Percentiles rank a stretch among this genome's conserved stretches.
Evolutionary conservation across 2,797 vertebrate species (phyloP).

Genomic region (Acestrorhynchus altus): DNA sequence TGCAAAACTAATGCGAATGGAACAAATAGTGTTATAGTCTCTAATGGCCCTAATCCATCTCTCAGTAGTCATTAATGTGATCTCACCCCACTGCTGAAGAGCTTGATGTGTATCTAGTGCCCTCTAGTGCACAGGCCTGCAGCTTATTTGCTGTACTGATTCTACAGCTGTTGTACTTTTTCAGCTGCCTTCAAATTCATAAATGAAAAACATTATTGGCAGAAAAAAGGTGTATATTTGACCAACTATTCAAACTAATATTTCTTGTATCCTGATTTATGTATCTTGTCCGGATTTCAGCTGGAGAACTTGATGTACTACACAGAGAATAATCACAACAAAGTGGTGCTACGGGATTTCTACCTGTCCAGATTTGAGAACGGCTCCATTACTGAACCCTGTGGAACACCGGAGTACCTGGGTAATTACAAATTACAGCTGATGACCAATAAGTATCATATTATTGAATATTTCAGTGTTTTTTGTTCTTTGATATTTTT

Average conservation of each 20-base stretch:
- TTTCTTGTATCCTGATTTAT: not conserved
- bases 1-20: slow-evolving; percentile 51
- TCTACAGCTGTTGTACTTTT: too few species aligned
- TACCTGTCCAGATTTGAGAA: slow-evolving; percentile 88
- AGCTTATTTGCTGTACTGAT: not conserved
- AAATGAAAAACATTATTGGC: too few species aligned
- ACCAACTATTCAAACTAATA: too few species aligned
- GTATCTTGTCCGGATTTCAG: slow-evolving; percentile 55
- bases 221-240: too few species aligned
- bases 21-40: slow-evolving; percentile 53
- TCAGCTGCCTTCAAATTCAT: too few species aligned
- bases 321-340: slow-evolving; percentile 84
- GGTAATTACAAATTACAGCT: slow-evolving; percentile 72
- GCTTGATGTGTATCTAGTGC: slow-evolving; percentile 49
- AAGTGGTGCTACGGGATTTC: slow-evolving; percentile 88
- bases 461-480: not conserved
- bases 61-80: slow-evolving; percentile 40
- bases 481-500: not conserved
- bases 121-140: slow-evolving; percentile 52
- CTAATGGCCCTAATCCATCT: slow-evolving; percentile 44
- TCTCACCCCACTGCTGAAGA: slow-evolving; percentile 11
- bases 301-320: slow-evolving; percentile 79
- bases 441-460: not conserved
- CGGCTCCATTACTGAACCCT: slow-evolving; percentile 87
- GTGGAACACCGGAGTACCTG: slow-evolving; percentile 87